Evolutionary conservation across 2,797 vertebrate species (phyloP).

Genomic region (Pangasius djambal): DNA sequence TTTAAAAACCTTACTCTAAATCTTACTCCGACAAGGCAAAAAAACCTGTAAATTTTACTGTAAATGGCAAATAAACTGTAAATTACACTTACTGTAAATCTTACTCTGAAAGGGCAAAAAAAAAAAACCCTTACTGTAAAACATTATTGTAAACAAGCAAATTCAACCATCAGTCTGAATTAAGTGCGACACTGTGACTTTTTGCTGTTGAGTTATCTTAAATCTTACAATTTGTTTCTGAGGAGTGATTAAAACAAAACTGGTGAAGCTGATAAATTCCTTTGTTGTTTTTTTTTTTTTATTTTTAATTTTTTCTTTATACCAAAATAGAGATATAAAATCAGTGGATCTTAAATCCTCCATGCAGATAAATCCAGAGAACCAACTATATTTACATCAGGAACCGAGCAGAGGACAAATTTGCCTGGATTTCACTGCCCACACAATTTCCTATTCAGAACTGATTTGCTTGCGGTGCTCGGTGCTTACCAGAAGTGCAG

Average conservation of each 20-base stretch:
- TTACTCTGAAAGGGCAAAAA: not conserved
- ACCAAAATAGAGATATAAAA: not conserved
- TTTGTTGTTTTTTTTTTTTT: not conserved
- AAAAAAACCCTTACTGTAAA: not conserved
- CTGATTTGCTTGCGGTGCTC: conserved; percentile 36
- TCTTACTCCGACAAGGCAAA: too few species aligned
- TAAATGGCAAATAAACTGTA: too few species aligned
- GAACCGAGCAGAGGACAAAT: conserved; percentile 55
- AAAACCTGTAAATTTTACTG: too few species aligned
- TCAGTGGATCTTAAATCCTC: not conserved
- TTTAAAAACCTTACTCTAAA: too few species aligned
- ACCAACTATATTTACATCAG: conserved; percentile 42
- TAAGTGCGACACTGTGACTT: not conserved
- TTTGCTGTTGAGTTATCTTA: not conserved
- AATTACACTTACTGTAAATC: too few species aligned
- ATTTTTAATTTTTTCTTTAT: not conserved
- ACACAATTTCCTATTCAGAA: conserved; percentile 45
- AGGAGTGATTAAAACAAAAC: not conserved
- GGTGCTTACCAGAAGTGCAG: conserved; percentile 19
- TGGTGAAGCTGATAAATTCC: not conserved
- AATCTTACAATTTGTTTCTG: not conserved
- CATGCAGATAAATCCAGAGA: conserved; percentile 20
- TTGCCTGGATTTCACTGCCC: conserved; percentile 70
- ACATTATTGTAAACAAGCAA: not conserved
- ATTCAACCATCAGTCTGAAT: not conserved